These are phyloP conservation scores for Speoplatyrhinus poulsoni DNA, from an alignment of 2,113 vertebrate genomes.

Conservation along the genomic window DNA sequence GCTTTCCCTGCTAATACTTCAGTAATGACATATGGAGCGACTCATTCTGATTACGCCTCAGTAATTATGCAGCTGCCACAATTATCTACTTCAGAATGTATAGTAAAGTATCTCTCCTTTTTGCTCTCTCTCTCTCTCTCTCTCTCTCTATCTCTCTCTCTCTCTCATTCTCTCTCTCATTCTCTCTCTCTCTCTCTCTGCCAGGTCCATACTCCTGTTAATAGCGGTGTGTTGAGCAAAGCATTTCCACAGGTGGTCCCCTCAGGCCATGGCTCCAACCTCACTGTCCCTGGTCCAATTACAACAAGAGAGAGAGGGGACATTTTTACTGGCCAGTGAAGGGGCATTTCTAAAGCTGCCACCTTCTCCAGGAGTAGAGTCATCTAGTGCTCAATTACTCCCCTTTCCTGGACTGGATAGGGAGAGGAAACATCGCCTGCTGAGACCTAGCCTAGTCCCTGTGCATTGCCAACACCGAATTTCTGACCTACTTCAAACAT, in stretches of 20 bases:
- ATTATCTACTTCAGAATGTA: neutral
- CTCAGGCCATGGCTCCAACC: conserved; percentile 49
- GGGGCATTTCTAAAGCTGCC: conserved; percentile 66
- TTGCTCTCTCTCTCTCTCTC: conserved; percentile 3
- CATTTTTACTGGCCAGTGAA: conserved; percentile 65
- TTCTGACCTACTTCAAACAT: conserved; percentile 72
- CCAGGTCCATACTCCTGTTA: conserved; percentile 58
- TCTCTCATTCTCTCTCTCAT: neutral
- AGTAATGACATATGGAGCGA: conserved; percentile 10
- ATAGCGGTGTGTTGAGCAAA: conserved; percentile 59
- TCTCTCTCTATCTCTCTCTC: conserved; percentile 32
- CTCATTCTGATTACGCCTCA: conserved; percentile 1
- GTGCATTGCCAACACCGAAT: conserved; percentile 52
- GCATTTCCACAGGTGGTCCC: conserved; percentile 68
- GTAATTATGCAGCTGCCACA: neutral
- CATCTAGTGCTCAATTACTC: conserved; percentile 66
- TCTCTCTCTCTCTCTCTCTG: conserved; percentile 32
- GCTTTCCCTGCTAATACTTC: neutral
- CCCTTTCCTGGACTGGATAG: conserved; percentile 38
- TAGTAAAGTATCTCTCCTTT: neutral
- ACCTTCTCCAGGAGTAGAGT: conserved; percentile 54
- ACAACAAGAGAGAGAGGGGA: conserved; percentile 57
- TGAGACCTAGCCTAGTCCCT: conserved; percentile 54
- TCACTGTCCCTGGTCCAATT: conserved; percentile 71
- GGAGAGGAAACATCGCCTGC: conserved; percentile 46